Base-by-base conservation (phyloP, 2,113 vertebrate species). In the Sarotherodon lohbergeri region DNA sequence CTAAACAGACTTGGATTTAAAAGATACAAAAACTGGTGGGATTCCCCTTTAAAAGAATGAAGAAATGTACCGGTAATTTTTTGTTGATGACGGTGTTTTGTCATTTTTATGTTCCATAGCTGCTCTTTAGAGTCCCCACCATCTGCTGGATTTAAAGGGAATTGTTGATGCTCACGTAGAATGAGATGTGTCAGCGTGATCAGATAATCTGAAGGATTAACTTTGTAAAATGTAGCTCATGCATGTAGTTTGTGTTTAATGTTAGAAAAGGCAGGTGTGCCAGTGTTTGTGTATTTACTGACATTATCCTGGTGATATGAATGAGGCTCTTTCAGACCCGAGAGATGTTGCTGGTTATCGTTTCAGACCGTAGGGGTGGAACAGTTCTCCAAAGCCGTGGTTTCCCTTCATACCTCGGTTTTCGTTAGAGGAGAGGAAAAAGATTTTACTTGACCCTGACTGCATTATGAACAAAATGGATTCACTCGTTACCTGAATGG, bases 221-320 rank as follows among this genome's bases (percentile, higher is more conserved):
- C 54, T 52, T 85, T 79, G 82, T 39, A 27, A 71, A 36, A 48
- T 68, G 63, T 95, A 96, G 94, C 96, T 8, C 4, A 95, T 97
- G 96, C 96, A 97, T 98, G 96, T 90, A 66, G n/a, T 92, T 34
- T 89, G 10, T 90, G 87, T 61, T 86, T 83, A 80, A 50, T 78
- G 16, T 50, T 32, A 32, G 84, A 94, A 93, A 85, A 93, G 91
- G 91, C 87, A 88, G 59, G 79, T 91, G 80, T 93, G 92, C 91
- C 90, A 71, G 87, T 92, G 91, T 89, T 85, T 86, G 17, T 13
- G 14, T 87, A 92, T 92, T 81, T 92, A 86, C 59, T 86, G 52
- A 88, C 87, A 92, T 90, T 93, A 92, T 93, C 90, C 90, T 89
- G 93, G 91, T 86, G 89, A 88, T 92, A 91, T 93, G 50, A 90